Evolutionary conservation across 2,888 invertebrate genomes (phyloP).

Genomic region (Andrena trimmerana): DNA sequence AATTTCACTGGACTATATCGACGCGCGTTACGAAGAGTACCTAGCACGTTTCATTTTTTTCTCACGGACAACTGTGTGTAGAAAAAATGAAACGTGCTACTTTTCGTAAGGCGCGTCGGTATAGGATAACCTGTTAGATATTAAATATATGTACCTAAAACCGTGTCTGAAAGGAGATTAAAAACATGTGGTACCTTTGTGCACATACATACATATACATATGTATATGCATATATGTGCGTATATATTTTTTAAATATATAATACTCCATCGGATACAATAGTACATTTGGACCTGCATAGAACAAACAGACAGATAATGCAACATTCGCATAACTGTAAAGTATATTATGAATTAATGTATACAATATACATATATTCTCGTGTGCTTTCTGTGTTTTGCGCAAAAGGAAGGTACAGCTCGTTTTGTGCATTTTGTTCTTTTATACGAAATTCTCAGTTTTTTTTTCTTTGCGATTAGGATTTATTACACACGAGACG

Average conservation of each 20-base stretch:
- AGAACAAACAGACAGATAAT: conserved; percentile 83
- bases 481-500: conserved; percentile 50
- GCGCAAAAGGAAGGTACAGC: conserved; percentile 77
- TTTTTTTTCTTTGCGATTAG: conserved; percentile 14
- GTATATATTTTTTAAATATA: conserved; percentile 72
- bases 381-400: conserved; percentile 68
- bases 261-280: conserved; percentile 82
- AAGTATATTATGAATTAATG: conserved; percentile 79
- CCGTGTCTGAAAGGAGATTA: too few relatives aligned
- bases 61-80: too few relatives aligned
- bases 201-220: conserved; percentile 8
- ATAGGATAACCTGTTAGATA: too few relatives aligned
- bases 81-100: too few relatives aligned
- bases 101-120: too few relatives aligned
- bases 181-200: conserved; percentile 2
- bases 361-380: conserved; percentile 71
- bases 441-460: conserved; percentile 61
- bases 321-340: conserved; percentile 81
- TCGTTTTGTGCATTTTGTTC: conserved; percentile 70
- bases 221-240: conserved; percentile 47
- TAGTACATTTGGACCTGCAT: conserved; percentile 83
- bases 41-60: too few relatives aligned
- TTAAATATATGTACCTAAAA: too few relatives aligned
- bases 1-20: too few relatives aligned
- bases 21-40: too few relatives aligned